Evolutionary conservation across 2,113 vertebrate genomes (phyloP).

Genomic region (Rallus limicola): DNA sequence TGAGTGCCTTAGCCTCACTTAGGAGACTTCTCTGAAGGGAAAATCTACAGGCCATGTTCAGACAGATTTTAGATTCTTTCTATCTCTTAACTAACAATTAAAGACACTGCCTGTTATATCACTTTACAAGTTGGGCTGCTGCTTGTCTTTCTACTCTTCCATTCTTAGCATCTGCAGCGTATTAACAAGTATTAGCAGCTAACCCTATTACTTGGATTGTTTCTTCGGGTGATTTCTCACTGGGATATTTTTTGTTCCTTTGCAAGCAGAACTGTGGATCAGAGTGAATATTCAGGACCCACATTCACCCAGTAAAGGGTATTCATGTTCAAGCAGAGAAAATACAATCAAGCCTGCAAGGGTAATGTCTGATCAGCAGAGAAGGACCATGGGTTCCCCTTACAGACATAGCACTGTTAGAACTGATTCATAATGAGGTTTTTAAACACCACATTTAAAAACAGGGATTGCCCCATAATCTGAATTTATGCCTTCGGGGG

Average conservation of each 20-base stretch:
- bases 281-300: neutral
- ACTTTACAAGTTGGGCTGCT: neutral
- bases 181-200: neutral
- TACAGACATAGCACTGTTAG: neutral
- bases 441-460: neutral
- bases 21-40: neutral
- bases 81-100: neutral
- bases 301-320: neutral
- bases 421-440: neutral
- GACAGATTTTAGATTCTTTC: neutral
- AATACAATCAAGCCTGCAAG: neutral
- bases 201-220: neutral
- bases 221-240: neutral
- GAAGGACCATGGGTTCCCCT: rapidly evolving
- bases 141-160: neutral
- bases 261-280: neutral
- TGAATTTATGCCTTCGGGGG: neutral
- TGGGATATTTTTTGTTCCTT: neutral
- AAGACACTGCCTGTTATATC: neutral
- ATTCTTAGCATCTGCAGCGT: neutral
- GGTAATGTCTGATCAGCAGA: neutral
- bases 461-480: neutral
- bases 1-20: neutral
- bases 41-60: neutral
- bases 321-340: neutral